Evolutionary conservation across 2,888 invertebrate genomes (phyloP), one percentile per base, ranked within the genome.

Genomic region (Piscicola geometra): DNA sequence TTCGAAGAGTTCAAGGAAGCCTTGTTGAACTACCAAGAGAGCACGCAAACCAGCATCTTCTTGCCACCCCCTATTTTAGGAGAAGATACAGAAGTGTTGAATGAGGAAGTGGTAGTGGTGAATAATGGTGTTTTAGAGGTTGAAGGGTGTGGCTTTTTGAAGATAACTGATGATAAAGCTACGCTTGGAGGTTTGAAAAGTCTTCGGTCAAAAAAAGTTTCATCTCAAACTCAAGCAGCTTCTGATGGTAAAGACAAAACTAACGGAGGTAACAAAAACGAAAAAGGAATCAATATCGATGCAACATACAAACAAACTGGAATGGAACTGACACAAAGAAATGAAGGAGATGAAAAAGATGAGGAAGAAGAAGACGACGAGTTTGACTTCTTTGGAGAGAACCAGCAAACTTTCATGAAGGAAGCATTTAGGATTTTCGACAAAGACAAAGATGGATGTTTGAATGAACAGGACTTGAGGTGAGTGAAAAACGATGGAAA

Each of bases 361-460:
- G 71, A 71, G 0, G 71, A 71, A 52, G 52, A 71, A 28, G 70
- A 70, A 2, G 69, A 69, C 3, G 71, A 71, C 21, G 71, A 71
- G 15, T 18, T 71, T 25, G 71, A 71, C 30, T 71, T 50, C 21
- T 33, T 71, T 30, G 71, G 71, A 30, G 71, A 71, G 35, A 71
- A 71, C 56, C 71, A 71, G 33, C 71, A 71, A 30, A 50, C 25
- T 28, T 71, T 71, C 56, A 71, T 71, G 71, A 47, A 50, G n/a
- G 71, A 71, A 71, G 71, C 71, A 9, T 71, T 71, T 21, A 71
- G 30, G 35, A 71, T 71, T 5, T 71, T 71, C 33, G 71, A 71
- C 71, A 71, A 71, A 28, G 71, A 71, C 56, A 71, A 71, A n/a
- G 71, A 71, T 18, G 71, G 71, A 18, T 30, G 41, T 52, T 33